Conservation (phyloP, 2,888 invertebrate genomes). For the Petrophora chlorosata region DNA sequence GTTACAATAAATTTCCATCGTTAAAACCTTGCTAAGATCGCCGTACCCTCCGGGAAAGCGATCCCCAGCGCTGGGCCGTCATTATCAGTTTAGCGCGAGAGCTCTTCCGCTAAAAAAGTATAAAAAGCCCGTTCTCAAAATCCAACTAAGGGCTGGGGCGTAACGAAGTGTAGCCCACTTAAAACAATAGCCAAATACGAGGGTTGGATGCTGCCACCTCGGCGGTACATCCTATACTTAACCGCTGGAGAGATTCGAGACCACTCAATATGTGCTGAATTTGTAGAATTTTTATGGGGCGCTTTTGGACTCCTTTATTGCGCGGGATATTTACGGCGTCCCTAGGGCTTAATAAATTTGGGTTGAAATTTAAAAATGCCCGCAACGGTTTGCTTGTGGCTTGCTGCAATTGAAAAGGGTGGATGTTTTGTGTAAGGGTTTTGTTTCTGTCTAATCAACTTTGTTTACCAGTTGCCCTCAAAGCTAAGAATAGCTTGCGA, state of each 20-base stretch:
- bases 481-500: constrained; percentile 69
- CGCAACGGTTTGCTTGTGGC: constrained; percentile 30
- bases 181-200: constrained; percentile 82
- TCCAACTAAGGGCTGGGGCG: constrained; percentile 72
- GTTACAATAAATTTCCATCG: constrained; percentile 76
- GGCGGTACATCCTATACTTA: constrained; percentile 66
- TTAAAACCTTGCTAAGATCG: constrained; percentile 64
- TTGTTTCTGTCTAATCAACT: constrained; percentile 55
- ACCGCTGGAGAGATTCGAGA: constrained; percentile 62
- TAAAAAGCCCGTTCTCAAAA: constrained; percentile 72
- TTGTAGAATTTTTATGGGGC: constrained; percentile 72
- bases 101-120: constrained; percentile 67
- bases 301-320: constrained; percentile 70
- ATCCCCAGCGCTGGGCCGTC: constrained; percentile 59
- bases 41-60: constrained; percentile 39
- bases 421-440: constrained; percentile 21
- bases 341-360: constrained; percentile 63
- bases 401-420: constrained; percentile 24
- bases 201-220: constrained; percentile 68
- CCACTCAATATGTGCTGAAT: constrained; percentile 81
- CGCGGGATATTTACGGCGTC: constrained; percentile 68
- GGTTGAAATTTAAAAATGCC: constrained; percentile 60
- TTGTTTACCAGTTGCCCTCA: constrained; percentile 56
- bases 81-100: constrained; percentile 80
- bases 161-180: constrained; percentile 81